phyloP scores from a whole-genome alignment of 1,140 invertebrate species.

The Sitophilus oryzae region DNA sequence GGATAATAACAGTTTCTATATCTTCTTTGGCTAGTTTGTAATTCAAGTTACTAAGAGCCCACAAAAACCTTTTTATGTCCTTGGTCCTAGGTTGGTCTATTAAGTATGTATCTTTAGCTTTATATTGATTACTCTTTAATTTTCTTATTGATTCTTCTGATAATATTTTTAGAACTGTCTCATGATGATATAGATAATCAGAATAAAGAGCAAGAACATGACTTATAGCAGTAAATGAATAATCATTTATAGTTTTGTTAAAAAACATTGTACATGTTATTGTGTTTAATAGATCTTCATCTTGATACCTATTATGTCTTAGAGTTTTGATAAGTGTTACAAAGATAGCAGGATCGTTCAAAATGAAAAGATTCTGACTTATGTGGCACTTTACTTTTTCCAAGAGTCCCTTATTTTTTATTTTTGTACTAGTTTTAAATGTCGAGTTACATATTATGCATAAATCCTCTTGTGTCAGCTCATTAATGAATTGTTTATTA shows the following conservation, averaged over 20 bases:
- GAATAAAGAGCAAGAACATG: conserved; percentile 41
- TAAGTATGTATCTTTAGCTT: conserved; percentile 25
- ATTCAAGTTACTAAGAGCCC: conserved; percentile 35
- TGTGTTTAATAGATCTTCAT: conserved; percentile 39
- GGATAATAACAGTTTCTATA: conserved; percentile 31
- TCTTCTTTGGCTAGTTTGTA: conserved; percentile 22
- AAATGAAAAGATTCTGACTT: conserved; percentile 36
- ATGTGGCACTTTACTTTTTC: conserved; percentile 32
- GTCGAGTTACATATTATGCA: conserved; percentile 41
- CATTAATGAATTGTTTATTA: conserved; percentile 24
- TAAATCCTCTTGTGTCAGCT: conserved; percentile 34
- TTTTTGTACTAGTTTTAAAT: conserved; percentile 42
- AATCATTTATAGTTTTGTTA: conserved; percentile 37
- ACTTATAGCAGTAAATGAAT: conserved; percentile 37
- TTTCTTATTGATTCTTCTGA: conserved; percentile 25
- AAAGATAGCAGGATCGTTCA: conserved; percentile 39
- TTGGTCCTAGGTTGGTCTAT: conserved; percentile 33
- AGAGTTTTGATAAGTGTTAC: conserved; percentile 40
- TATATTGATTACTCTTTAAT: conserved; percentile 23
- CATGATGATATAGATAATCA: conserved; percentile 41
- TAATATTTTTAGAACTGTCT: conserved; percentile 34
- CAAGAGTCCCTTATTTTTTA: conserved; percentile 32
- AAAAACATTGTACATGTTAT: conserved; percentile 40
- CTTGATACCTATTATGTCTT: conserved; percentile 39
- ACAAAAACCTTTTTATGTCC: conserved; percentile 41